A percentile compares a stretch with the other conserved stretches of the same genome.
Conservation (phyloP, 2,797 vertebrate genomes). For the Pseudocheirus occidentalis region DNA sequence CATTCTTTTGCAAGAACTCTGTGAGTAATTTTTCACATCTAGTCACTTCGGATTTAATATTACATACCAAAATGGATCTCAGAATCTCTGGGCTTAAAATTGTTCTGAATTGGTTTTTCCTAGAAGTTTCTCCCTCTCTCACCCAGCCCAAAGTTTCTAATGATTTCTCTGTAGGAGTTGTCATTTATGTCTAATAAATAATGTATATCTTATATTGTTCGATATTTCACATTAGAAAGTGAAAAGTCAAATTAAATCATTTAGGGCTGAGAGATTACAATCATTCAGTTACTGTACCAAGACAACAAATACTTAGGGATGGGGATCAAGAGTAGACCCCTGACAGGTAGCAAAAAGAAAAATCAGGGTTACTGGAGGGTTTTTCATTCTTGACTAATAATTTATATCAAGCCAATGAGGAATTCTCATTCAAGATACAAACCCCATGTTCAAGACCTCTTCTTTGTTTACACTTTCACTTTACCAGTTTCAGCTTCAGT, state of each 20-base stretch:
- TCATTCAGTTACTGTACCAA: background rate
- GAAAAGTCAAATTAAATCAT: constrained; percentile 28
- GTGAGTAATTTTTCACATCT: background rate
- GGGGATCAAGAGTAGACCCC: background rate
- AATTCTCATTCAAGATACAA: background rate
- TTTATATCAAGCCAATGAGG: background rate
- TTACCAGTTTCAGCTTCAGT: background rate
- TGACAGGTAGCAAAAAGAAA: background rate
- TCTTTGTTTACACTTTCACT: background rate
- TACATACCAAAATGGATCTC: constrained; percentile 8
- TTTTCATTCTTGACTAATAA: background rate
- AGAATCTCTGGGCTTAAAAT: background rate
- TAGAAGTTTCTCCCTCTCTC: constrained; percentile 19
- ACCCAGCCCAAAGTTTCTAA: background rate
- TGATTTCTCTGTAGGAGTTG: background rate
- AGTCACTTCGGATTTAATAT: background rate
- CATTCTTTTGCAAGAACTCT: constrained; percentile 8
- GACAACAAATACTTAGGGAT: background rate
- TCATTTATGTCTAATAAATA: background rate
- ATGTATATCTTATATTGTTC: constrained; percentile 25
- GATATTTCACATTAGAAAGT: constrained; percentile 32
- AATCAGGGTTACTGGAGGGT: background rate
- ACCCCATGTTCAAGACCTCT: background rate
- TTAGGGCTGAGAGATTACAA: background rate
- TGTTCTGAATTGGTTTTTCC: constrained; percentile 30